Base-by-base conservation (phyloP, 1,140 invertebrate species). In the Leptoteleia sp. region DNA sequence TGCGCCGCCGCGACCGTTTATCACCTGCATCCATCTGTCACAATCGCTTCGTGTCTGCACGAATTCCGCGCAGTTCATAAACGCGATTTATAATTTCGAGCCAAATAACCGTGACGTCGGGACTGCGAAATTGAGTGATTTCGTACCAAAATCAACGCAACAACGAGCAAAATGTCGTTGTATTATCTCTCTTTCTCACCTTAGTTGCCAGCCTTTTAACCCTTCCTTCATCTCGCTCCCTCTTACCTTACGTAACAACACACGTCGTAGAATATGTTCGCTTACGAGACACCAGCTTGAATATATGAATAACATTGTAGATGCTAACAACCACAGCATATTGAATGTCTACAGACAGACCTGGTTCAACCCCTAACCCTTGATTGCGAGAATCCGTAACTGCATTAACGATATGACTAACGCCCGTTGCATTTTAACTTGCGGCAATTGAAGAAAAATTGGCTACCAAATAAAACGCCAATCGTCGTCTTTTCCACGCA, bases 291-390 rank as follows among this genome's bases (percentile, higher is more conserved):
- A 76, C 70, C 71, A 64, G 77, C 80, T 83, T 84, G 88, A 86
- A 88, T 88, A 88, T 84, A 88, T 89, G 87, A 89, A 89, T 89
- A 89, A 88, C 83, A 89, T 89, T 89, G 84, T 80, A 64, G 79
- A 87, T 84, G 86, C 85, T 88, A 88, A 88, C 86, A 85, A 85
- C 82, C 78, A 67, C 80, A 78, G 83, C 83, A 85, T 85, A 89
- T 88, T 87, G 87, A 87, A 89, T 87, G 83, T 87, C 85, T 86
- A 84, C 82, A 83, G 81, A 82, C 82, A 73, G 80, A 73, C 79
- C 75, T 25, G 79, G 54, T 75, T 64, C 77, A 75, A 68, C 48
- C 73, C 72, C 72, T 77, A 67, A 54, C 72, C 80, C 81, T 88
- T 88, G 85, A 89, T 87, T 89, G 86, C 84, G 83, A 81, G 80